Conservation (phyloP, 1,140 invertebrate species). For the Drosophila serrata region DNA sequence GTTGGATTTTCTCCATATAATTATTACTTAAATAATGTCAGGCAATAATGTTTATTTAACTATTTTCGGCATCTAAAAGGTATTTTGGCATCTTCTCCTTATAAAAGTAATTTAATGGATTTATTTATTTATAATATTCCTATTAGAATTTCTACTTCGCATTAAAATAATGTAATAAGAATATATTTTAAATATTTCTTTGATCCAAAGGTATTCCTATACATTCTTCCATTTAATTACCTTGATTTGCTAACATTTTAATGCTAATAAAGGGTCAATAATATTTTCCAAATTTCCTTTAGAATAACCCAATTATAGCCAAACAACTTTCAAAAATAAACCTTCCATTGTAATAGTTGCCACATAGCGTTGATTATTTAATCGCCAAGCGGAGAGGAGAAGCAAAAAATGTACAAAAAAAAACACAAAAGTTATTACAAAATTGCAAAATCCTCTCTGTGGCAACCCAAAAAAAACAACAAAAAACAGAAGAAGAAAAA, state of each 20-base stretch:
- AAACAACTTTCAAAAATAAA: slow-evolving; percentile 46
- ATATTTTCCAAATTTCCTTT: neutral
- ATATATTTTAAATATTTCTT: neutral
- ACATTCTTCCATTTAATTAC: neutral
- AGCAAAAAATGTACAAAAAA: slow-evolving; percentile 8
- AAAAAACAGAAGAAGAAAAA: slow-evolving; percentile 3
- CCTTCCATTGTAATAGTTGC: slow-evolving; percentile 56
- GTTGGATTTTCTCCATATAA: no score
- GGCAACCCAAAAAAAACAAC: slow-evolving; percentile 32
- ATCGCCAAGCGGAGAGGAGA: slow-evolving; percentile 54
- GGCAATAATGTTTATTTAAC: no score
- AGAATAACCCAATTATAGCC: slow-evolving; percentile 30
- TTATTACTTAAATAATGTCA: no score
- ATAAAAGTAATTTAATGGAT: no score
- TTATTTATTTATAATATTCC: no score
- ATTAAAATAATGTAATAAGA: no score
- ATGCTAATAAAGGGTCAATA: neutral
- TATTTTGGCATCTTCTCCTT: no score
- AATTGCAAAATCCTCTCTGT: slow-evolving; percentile 68
- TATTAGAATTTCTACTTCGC: no score
- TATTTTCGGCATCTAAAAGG: no score
- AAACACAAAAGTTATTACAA: slow-evolving; percentile 73
- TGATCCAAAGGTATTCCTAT: neutral
- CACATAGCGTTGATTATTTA: slow-evolving; percentile 76
- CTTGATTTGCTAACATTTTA: neutral